Conservation (phyloP, 2,797 vertebrate genomes). For the Varecia variegata region DNA sequence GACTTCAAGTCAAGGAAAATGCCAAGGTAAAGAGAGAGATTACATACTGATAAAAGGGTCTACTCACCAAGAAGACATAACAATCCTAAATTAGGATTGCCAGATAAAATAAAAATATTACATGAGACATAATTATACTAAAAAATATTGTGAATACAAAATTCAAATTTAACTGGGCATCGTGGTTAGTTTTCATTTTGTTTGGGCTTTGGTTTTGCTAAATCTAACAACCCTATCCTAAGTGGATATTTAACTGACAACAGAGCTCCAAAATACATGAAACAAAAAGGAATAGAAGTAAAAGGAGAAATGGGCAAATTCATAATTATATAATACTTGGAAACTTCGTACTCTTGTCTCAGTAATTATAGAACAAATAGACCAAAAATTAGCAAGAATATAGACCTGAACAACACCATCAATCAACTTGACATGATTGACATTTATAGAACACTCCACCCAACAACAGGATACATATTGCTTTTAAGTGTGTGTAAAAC, state of each 20-base stretch:
- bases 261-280: neutral
- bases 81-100: neutral
- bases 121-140: neutral
- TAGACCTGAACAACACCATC: neutral
- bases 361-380: neutral
- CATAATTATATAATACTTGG: neutral
- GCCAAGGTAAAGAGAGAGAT: neutral
- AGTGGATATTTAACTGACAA: neutral
- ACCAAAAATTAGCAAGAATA: neutral
- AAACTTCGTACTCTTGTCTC: neutral
- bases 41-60: neutral
- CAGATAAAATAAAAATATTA: neutral
- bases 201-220: neutral
- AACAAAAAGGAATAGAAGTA: neutral
- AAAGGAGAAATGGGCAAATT: neutral
- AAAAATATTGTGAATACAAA: neutral
- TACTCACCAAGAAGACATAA: neutral
- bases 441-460: neutral
- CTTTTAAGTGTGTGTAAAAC: neutral
- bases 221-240: neutral
- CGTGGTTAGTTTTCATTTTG: neutral
- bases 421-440: neutral
- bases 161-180: neutral
- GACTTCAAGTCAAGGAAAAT: neutral
- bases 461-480: neutral